Evolutionary conservation across 2,888 invertebrate genomes (phyloP), one percentile per base, ranked within the genome.

Genomic region (Limnephilus auricula): DNA sequence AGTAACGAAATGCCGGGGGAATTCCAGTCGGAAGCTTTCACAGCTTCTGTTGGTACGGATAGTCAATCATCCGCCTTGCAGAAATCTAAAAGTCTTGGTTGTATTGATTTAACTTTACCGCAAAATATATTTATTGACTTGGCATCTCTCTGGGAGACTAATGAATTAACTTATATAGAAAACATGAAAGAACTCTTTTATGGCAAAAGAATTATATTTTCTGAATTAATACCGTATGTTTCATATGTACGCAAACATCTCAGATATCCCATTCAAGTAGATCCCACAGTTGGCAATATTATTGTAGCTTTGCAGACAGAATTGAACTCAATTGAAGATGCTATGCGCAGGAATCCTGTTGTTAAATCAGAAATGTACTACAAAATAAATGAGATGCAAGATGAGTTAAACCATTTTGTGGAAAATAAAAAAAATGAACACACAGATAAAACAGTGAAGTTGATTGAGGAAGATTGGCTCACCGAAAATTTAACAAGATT

Each of bases 281-380:
- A 97, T 0, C 97, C 97, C 92, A 94, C 94, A n/a, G 97, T 96
- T 94, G 97, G 97, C 94, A 95, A 96, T 90, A 94, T 96, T 92
- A 95, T 97, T 10, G 94, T 95, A 86, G 94, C 94, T 32, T 97
- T 97, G 94, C 97, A 97, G 94, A 95, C 94, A 78, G 94, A 95
- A 50, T 97, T 96, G 93, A 97, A 97, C 94, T 95, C 95, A 34
- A 95, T 97, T 92, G 96, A 96, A 91, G 96, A 96, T 91, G 96
- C 97, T 93, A 95, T 96, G 94, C 95, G 97, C 2, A 79, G 40
- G 91, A 95, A 97, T 91, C 94, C 95, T 93, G 95, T 96, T 92
- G 95, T 96, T 2, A 97, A 97, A 94, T 96, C 96, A 91, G 97
- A 97, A 94, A 95, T 97, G 94, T 97, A 97, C 93, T 96, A 96